Evolutionary conservation across 2,888 invertebrate species (phyloP), one percentile per base, ranked within the genome.

Genomic region (Malthinus flaveolus): DNA sequence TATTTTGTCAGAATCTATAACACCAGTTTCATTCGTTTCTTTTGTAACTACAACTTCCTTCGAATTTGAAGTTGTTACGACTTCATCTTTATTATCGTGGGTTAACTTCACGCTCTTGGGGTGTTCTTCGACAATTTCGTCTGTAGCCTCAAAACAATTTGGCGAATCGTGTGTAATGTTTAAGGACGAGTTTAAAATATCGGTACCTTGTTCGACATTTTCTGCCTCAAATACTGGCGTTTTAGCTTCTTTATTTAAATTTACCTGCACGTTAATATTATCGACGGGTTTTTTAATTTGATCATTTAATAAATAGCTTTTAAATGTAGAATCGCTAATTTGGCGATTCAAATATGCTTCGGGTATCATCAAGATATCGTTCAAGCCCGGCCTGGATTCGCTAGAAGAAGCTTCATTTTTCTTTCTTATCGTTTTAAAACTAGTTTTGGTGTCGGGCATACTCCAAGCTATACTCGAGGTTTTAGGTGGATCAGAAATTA

Each of bases 361-460:
- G 0, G 79, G 78, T 39, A 78, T 73, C 3, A 77, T 75, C 36
- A 79, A 66, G 50, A 76, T 75, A 57, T 78, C 76, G 54, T 77
- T 73, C 32, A 76, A 68, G 11, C 74, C 73, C 11, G 72, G 71
- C 31, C 72, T 67, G 45, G 11, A 42, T 6, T 42, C 39, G 6
- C 66, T 6, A 15, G 23, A 15, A 13, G 39, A 15, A 13, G 39
- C 64, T 51, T 70, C 63, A 10, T 61, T 54, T 12, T 56, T 53
- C n/a, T 50, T 45, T 9, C 12, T 42, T 2, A 23, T 23, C 23
- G 23, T 3, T 23, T 23, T 23, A 23, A 23, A 23, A 23, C 23
- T 23, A 5, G 3, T 23, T 23, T 23, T 23, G 23, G 23, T 23
- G 2, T 23, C 23, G 2, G 23, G 23, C 2, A 23, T 23, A 23